Base-by-base conservation (phyloP, 2,888 invertebrate species). In the Agrilus biguttatus region DNA sequence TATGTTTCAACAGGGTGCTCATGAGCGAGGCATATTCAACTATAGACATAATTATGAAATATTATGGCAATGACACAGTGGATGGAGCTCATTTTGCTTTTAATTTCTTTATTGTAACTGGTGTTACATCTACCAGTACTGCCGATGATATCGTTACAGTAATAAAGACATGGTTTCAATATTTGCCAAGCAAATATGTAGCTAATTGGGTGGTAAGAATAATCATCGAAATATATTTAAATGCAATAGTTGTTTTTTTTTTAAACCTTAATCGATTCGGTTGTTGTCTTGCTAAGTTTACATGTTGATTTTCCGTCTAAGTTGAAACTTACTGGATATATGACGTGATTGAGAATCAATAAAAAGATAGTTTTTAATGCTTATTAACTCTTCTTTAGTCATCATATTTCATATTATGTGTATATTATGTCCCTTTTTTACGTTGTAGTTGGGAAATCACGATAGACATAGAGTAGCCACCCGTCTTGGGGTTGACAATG, bases 151-250 rank as follows among this genome's bases (percentile, higher is more conserved):
- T 80, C 41, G 74, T 78, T 47, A 68, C 69, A 38, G 67, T 73
- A 5, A 68, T 83, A 23, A 75, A 80, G 23, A 69, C 71, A 43
- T 86, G 83, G 74, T 57, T 81, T 38, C 65, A 70, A 10, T 74
- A 74, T 51, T 75, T 80, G 65, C 81, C 82, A 1, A 53, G 69
- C 23, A 70, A 71, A 36, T 71, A 70, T 45, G 66, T 70, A 6
- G 71, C 83, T 19, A 86, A 86, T 57, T 86, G 86, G 86, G 83
- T 86, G 67, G 83, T 83, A 68, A 67, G 77, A 68, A 46, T 23
- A 6, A 6, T 23, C 7, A 23, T 23, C 8, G 2, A 23, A 32
- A 33, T 21, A 12, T 17, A 17, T 17, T 17, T 4, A 17, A 17
- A 2, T 17, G 3, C 17, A 3, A 17, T 3, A 4, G 4, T 17